Evolutionary conservation across 2,113 vertebrate genomes (phyloP), one percentile per base, ranked within the genome.

Genomic region (Alligator mississippiensis): DNA sequence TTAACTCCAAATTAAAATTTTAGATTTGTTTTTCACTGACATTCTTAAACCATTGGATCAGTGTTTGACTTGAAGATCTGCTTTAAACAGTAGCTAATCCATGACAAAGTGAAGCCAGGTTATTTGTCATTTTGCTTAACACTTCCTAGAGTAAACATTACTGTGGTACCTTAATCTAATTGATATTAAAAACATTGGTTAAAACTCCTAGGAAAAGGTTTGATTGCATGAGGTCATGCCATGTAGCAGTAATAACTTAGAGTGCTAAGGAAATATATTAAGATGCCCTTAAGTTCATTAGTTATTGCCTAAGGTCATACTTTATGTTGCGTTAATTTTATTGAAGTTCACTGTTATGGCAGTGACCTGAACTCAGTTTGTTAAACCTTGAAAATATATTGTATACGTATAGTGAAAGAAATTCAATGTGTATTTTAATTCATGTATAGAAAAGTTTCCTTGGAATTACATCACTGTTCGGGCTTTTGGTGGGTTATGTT

Each of bases 271-370:
- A 97, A 98, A 98, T 98, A 92, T 92, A 98, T 97, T 97, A 96
- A 98, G 97, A 95, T 97, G 97, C 96, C 97, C 96, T 97, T 77
- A 95, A 97, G 97, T 98, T 98, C 98, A 98, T 98, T 98, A 97
- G 97, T 97, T 96, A 96, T 94, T 97, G 98, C 98, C 98, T 96
- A 96, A 98, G 98, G 98, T 98, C 98, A 98, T 95, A 60, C 84
- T 95, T 97, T 94, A 82, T 89, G 94, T 95, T 82, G 89, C 82
- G 95, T 97, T 95, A 97, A 97, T 97, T 97, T 89, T 97, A 92
- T 95, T 93, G 78, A 82, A 93, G 75, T 94, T 96, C 92, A 72
- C 89, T 82, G 59, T 95, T 96, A 34, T 77, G 85, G 82, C 95
- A 89, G 11, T 89, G 96, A 95, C 89, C 89, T 95, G 80, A 97